Conservation (phyloP, 2,797 vertebrate genomes). For the Cirrhinus molitorella region DNA sequence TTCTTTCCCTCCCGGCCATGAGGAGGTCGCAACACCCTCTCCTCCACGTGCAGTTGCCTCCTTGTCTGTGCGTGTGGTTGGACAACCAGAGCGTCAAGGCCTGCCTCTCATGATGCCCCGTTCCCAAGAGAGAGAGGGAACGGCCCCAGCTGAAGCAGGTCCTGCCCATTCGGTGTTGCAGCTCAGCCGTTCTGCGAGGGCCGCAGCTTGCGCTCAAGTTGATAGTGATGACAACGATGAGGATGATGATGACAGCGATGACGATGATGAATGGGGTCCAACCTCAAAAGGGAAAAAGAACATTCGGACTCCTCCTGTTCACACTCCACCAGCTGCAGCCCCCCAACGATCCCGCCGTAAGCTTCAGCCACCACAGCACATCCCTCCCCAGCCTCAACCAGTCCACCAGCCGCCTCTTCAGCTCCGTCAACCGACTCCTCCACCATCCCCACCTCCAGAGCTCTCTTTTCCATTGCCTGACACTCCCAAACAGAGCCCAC, state of each 20-base stretch:
- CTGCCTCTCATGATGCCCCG: constrained; percentile 69
- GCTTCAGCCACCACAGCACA: constrained; percentile 82
- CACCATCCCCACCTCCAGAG: constrained; percentile 82
- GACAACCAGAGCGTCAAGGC: constrained; percentile 77
- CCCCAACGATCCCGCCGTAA: constrained; percentile 78
- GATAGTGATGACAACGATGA: constrained; percentile 77
- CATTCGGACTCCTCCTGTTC: constrained; percentile 63
- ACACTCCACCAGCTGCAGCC: constrained; percentile 63
- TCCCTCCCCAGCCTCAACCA: constrained; percentile 76
- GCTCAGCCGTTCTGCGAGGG: constrained; percentile 74
- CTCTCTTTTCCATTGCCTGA: constrained; percentile 80
- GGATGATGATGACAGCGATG: constrained; percentile 69
- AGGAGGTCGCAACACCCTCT: constrained; percentile 74
- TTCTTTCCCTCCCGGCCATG: constrained; percentile 65
- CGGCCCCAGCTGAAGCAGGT: constrained; percentile 70
- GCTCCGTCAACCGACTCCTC: constrained; percentile 78
- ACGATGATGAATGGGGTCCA: constrained; percentile 70
- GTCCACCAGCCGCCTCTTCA: constrained; percentile 75
- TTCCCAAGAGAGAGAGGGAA: constrained; percentile 78
- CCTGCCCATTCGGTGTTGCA: constrained; percentile 74
- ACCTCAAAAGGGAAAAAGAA: constrained; percentile 64
- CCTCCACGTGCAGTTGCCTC: constrained; percentile 82
- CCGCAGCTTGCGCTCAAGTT: constrained; percentile 61
- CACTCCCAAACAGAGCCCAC: constrained; percentile 85
- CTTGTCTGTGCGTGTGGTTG: constrained; percentile 80